Conservation (phyloP, 2,797 vertebrate genomes). For the Aplochiton taeniatus region DNA sequence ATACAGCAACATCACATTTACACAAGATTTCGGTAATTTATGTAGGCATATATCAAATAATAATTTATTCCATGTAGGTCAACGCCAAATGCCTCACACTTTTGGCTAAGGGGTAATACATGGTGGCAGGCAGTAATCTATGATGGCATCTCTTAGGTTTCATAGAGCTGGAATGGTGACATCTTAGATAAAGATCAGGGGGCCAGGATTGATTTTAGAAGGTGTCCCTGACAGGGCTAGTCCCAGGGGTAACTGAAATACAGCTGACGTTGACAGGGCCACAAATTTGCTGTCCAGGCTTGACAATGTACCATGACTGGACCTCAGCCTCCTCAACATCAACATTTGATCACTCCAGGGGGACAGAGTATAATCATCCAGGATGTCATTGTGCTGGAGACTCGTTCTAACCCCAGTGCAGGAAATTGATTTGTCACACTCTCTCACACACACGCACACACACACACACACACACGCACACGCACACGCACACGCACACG, state of each 20-base stretch:
- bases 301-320: constrained; percentile 33
- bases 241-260: constrained; percentile 18
- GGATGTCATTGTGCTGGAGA: constrained; percentile 57
- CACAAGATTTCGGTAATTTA: too few species aligned
- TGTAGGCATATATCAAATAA: too few species aligned
- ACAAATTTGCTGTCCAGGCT: constrained; percentile 35
- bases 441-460: constrained; percentile 31
- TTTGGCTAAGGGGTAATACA: too few species aligned
- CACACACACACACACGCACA: constrained; percentile 11
- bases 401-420: constrained; percentile 37
- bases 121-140: background rate
- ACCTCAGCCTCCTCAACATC: constrained; percentile 41
- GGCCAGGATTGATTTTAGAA: constrained; percentile 23
- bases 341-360: constrained; percentile 43
- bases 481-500: background rate
- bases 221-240: constrained; percentile 20
- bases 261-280: constrained; percentile 31
- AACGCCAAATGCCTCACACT: too few species aligned
- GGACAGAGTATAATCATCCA: constrained; percentile 47
- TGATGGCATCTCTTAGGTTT: constrained; percentile 4
- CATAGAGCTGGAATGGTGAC: background rate
- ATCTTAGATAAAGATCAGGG: background rate
- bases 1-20: too few species aligned
- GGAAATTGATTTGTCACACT: constrained; percentile 56
- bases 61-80: too few species aligned